A percentile compares a stretch with the other conserved stretches of the same genome.
Conservation (phyloP, 2,888 invertebrate species). For the Aspidiotus destructor region DNA sequence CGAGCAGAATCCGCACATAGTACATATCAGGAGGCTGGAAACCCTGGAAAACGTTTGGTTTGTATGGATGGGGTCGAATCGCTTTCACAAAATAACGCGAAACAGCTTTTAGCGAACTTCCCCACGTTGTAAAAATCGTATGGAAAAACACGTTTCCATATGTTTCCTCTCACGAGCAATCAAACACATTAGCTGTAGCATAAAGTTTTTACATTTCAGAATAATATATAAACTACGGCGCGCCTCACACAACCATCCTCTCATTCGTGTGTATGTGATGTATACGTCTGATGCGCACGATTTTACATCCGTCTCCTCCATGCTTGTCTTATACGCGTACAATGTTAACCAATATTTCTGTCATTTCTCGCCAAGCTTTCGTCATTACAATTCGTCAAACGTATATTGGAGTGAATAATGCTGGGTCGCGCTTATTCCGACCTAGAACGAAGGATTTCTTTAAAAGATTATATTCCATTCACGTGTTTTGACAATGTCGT, state of each 20-base stretch:
- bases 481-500: too few species aligned
- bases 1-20: too few species aligned
- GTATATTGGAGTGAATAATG: too few species aligned
- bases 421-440: too few species aligned
- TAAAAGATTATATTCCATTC: too few species aligned
- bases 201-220: constrained; percentile 28
- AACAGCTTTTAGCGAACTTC: constrained; percentile 29
- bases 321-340: too few species aligned
- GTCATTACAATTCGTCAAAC: too few species aligned
- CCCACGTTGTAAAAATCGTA: constrained; percentile 19
- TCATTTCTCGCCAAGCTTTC: too few species aligned
- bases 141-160: constrained; percentile 20
- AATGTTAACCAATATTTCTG: too few species aligned
- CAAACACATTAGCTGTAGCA: constrained; percentile 30
- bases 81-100: constrained; percentile 20
- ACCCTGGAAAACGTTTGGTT: constrained; percentile 10
- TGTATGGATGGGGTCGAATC: constrained; percentile 4
- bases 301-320: too few species aligned
- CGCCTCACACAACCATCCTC: neutral
- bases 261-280: neutral
- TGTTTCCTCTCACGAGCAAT: constrained; percentile 31
- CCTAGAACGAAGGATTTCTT: too few species aligned
- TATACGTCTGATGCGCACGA: neutral
- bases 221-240: constrained; percentile 27
- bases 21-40: too few species aligned